phyloP scores from a whole-genome alignment of 2,797 vertebrate genomes.

The Cyprinodon diabolis region DNA sequence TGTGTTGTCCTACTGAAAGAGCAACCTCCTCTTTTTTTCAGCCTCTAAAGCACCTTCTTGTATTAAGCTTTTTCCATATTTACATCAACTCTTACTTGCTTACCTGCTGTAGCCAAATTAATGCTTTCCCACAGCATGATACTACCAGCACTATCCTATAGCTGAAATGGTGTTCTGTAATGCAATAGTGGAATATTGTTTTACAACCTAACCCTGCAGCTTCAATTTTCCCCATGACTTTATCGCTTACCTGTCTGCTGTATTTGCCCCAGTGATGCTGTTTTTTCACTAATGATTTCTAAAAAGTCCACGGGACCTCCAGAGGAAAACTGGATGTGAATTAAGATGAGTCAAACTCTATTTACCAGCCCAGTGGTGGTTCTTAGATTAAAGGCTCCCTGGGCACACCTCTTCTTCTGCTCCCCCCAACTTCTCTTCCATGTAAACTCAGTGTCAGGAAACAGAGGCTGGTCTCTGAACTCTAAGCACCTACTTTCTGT shows the following conservation, averaged over 20 bases:
- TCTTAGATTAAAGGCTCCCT: neutral
- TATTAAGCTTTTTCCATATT: neutral
- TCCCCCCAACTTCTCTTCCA: neutral
- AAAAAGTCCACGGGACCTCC: neutral
- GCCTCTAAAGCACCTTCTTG: neutral
- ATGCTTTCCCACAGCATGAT: neutral
- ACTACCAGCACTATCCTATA: neutral
- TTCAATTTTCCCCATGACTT: too few species aligned
- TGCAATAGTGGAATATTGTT: neutral
- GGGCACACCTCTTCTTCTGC: neutral
- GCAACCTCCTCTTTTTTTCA: neutral
- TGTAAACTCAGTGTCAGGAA: neutral
- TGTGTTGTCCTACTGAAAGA: too few species aligned
- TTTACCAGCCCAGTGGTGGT: neutral
- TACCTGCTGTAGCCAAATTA: neutral
- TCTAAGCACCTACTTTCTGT: too few species aligned
- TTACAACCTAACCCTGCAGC: neutral
- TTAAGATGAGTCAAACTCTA: neutral
- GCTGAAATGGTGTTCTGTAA: neutral
- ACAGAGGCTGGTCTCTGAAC: too few species aligned
- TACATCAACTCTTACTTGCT: neutral
- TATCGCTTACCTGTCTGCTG: neutral
- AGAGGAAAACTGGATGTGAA: neutral
- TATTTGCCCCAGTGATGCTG: neutral
- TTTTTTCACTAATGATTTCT: neutral